Conservation (phyloP, 1,140 invertebrate genomes). For the Anadara kagoshimensis region DNA sequence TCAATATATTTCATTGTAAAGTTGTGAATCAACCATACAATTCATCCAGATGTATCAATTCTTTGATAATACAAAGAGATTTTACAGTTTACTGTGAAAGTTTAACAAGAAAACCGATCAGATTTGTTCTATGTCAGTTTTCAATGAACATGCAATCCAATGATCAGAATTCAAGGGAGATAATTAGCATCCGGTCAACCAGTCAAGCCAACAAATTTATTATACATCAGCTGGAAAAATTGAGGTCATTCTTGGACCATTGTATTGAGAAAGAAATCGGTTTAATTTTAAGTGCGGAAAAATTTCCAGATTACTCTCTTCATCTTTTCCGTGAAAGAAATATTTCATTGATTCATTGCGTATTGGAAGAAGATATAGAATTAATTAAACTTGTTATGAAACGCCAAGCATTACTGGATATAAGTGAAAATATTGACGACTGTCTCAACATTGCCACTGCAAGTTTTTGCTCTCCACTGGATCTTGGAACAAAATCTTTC, state of each 20-base stretch:
- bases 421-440: neutral
- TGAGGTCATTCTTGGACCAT: constrained; percentile 11
- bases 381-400: neutral
- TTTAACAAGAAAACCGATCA: neutral
- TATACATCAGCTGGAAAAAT: constrained; percentile 17
- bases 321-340: constrained; percentile 1
- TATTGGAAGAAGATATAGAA: constrained; percentile 20
- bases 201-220: constrained; percentile 9
- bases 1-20: constrained; percentile 21
- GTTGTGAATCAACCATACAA: constrained; percentile 8
- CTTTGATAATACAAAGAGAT: constrained; percentile 32
- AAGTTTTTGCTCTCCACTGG: neutral
- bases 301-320: constrained; percentile 21
- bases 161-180: constrained; percentile 13
- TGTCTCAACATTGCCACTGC: neutral
- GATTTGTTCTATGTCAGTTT: constrained; percentile 24
- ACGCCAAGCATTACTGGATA: neutral
- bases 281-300: constrained; percentile 22
- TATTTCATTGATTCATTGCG: constrained; percentile 25
- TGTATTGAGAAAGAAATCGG: constrained; percentile 7
- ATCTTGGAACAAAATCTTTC: neutral
- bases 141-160: neutral
- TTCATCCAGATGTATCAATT: constrained; percentile 10
- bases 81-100: constrained; percentile 13
- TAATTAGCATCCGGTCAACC: constrained; percentile 10